Percentiles rank a stretch among this genome's conserved stretches.
Conservation (phyloP, 2,888 invertebrate species). For the Andrena bicolor region DNA sequence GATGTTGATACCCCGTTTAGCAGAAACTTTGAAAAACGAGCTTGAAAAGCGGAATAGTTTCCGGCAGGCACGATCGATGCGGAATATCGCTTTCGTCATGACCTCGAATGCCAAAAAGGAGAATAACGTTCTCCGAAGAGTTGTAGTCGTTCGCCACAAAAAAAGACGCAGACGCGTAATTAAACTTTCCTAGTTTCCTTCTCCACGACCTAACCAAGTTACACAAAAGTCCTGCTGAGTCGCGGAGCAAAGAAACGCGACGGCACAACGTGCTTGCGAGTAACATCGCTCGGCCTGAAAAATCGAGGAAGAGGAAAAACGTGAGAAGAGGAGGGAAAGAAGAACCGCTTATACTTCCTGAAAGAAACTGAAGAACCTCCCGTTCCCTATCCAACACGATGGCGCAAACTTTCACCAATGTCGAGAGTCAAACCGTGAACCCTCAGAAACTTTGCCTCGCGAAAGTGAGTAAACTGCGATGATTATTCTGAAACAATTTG, state of each 20-base stretch:
- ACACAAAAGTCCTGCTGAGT: conserved; percentile 57
- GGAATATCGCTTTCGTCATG: conserved; percentile 17
- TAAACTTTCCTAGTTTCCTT: conserved; percentile 61
- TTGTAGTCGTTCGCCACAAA: conserved; percentile 43
- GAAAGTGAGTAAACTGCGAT: conserved; percentile 19
- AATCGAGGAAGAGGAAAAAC: conserved; percentile 31
- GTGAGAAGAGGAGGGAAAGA: background rate
- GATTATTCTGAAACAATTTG: conserved; percentile 23
- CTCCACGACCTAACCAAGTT: conserved; percentile 47
- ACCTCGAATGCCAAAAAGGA: conserved; percentile 29
- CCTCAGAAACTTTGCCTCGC: conserved; percentile 19
- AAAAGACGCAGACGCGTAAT: conserved; percentile 61
- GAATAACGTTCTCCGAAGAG: conserved; percentile 41
- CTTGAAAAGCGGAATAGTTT: background rate
- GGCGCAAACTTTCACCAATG: conserved; percentile 24
- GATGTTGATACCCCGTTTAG: background rate
- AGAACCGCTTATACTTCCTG: background rate
- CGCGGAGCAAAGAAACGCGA: conserved; percentile 36
- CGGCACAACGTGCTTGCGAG: conserved; percentile 14
- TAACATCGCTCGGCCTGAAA: conserved; percentile 40
- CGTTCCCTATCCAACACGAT: background rate
- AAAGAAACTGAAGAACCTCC: conserved; percentile 14
- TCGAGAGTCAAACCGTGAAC: conserved; percentile 21
- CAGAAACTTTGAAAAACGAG: background rate
- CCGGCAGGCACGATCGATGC: conserved; percentile 9